Base-by-base conservation (phyloP, 2,797 vertebrate genomes). In the Alectoris magna region DNA sequence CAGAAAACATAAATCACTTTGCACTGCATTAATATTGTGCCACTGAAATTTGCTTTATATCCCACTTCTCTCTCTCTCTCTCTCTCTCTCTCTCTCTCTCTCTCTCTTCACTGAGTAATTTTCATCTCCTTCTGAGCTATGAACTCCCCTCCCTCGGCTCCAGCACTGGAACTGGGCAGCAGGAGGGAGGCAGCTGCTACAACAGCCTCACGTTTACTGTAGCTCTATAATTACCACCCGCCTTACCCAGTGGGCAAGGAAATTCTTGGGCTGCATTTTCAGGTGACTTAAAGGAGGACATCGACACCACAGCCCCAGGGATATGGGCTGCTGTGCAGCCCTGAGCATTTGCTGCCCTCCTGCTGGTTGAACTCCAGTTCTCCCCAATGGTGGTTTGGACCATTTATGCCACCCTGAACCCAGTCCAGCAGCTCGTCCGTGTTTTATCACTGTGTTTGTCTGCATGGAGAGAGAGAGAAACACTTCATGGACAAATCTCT, bases 1-100 rank as follows among this genome's bases (percentile, higher is more conserved):
- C 73, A 80, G 91, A 51, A 90, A 85, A 86, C 71, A 93, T 44
- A 95, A 95, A 96, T 97, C 89, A 92, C 84, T 95, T 94, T 93
- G 63, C 86, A 78, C 66, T 76, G 64, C 51, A 49, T 95, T 91
- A 93, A 93, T 91, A 83, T 60, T 76, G 31, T 67, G 84, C 78
- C 63, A 51, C 83, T 78, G 81, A 88, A 84, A 56, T 82, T 87
- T 89, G 66, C 70, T 89, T 92, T 92, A 56, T 76, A 84, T 60
- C 91, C 10, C 12, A 19, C 11, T 6, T 3, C 46, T 18, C 14
- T 34, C 34, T 34, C 34, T 34, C 34, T 34, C 34, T 34, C 34
- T 34, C 34, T 3, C 1, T 7, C 27, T 18, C 31, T 7, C 3
- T 2, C 67, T 41, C 22, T 24, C 46, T 18, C 14, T 63, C 68